Conservation (phyloP, 1,140 invertebrate genomes). For the Nephila pilipes region DNA sequence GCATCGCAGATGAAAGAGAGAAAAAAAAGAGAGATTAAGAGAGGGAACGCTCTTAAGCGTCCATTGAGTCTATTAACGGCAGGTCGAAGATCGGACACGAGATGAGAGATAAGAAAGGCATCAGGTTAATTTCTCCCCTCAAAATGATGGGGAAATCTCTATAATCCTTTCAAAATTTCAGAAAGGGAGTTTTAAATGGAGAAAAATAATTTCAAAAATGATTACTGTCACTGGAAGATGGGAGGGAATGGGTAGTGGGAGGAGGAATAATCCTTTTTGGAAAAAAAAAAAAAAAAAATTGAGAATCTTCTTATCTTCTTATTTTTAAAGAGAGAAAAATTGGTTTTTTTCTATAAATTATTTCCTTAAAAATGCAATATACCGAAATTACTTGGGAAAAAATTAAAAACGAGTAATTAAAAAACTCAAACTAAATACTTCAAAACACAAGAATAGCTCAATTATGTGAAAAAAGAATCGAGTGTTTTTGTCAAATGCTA, state of each 20-base stretch:
- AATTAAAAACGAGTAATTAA: no score
- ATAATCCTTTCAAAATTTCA: neutral
- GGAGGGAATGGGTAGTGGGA: neutral
- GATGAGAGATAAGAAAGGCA: constrained; percentile 34
- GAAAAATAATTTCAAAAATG: constrained; percentile 21
- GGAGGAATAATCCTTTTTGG: no score
- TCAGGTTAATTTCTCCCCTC: constrained; percentile 14
- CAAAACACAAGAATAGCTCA: no score
- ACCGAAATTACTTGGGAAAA: no score
- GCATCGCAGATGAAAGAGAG: neutral
- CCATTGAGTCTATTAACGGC: constrained; percentile 1
- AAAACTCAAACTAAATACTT: no score
- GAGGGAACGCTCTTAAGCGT: neutral
- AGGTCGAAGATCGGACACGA: neutral
- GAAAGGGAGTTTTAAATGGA: neutral
- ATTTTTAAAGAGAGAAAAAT: no score
- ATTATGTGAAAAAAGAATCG: no score
- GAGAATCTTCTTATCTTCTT: no score
- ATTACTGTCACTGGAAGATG: neutral
- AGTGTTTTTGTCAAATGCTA: no score
- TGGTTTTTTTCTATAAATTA: no score
- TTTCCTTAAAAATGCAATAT: no score
- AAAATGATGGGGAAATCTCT: constrained; percentile 5
- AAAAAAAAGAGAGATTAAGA: neutral
- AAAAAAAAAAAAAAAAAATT: no score